Evolutionary conservation across 2,888 invertebrate genomes (phyloP), one percentile per base, ranked within the genome.

Genomic region (Sminthurinus aureus): DNA sequence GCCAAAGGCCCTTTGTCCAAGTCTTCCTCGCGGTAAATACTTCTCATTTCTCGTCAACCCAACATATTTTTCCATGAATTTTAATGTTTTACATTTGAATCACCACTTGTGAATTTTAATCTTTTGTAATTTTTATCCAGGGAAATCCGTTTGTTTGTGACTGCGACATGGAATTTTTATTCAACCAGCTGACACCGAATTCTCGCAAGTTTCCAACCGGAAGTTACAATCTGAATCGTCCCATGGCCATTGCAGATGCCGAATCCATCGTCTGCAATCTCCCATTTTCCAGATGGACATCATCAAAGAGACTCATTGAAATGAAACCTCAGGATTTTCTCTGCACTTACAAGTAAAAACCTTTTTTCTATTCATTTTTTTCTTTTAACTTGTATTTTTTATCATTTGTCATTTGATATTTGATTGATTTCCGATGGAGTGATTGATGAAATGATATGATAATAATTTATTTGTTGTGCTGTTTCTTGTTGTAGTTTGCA

Each of bases 131-230:
- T 38, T 38, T 38, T 38, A 13, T 2, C 0, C 58, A 58, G 58
- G 93, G 93, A 89, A 96, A 96, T 92, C 96, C 96, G 85, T 94
- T 96, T 90, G 92, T 93, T 89, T 96, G 96, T 90, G 95, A 96
- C 91, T 96, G 96, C 91, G 94, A 94, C 89, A 95, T 96, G 95
- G 96, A 96, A 91, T 96, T 38, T 38, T 38, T 96, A 96, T 90
- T 96, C 89, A 93, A 94, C 9, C 94, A 94, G 91, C 91, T 94
- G 90, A 93, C 93, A 89, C 87, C 89, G 58, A 93, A 58, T 58
- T 9, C 93, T 89, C 91, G 94, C 83, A 94, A 94, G 90, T 94
- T 95, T 90, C 95, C 96, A 75, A 93, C 94, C 90, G 94, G 3
- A 6, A 38, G 38, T 38, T 38, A 38, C 38, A 38, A 38, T 38